Evolutionary conservation across 2,113 vertebrate genomes (phyloP).

Genomic region (Austrofundulus limnaeus): DNA sequence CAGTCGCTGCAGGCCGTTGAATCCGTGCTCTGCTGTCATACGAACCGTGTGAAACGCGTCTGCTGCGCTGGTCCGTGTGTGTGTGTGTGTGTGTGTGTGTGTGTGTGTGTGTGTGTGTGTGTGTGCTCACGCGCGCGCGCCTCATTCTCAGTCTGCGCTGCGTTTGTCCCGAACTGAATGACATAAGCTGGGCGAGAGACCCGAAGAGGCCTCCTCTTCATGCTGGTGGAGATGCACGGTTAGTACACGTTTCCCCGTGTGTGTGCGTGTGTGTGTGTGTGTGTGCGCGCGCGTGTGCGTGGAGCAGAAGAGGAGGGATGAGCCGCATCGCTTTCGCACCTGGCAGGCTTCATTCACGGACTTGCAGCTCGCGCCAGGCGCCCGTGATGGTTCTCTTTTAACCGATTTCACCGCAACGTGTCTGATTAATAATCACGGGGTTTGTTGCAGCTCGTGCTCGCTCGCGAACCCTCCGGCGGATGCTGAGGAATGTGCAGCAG

Average conservation of each 20-base stretch:
- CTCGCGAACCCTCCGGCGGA: conserved; percentile 28
- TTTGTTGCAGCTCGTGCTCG: not conserved
- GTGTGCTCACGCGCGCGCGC: conserved; percentile 15
- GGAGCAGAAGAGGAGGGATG: conserved; percentile 3
- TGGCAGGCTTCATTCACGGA: conserved; percentile 21
- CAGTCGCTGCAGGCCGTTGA: conserved; percentile 41
- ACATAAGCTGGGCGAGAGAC: conserved; percentile 51
- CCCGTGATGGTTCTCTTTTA: not conserved
- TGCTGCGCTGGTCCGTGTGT: conserved; percentile 10
- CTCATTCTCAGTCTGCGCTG: conserved; percentile 36
- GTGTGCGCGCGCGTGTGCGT: not conserved
- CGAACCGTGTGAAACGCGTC: conserved; percentile 28
- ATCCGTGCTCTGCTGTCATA: conserved; percentile 45
- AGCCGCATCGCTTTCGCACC: conserved; percentile 34
- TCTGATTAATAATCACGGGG: not conserved
- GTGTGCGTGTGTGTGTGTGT: conserved; percentile 46
- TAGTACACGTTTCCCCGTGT: conserved; percentile 45
- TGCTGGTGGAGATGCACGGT: conserved; percentile 42
- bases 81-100: too few relatives aligned
- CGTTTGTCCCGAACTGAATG: conserved; percentile 44
- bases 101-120: too few relatives aligned
- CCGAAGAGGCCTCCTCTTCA: conserved; percentile 54
- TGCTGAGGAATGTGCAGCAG: conserved; percentile 70
- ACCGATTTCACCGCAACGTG: too few relatives aligned
- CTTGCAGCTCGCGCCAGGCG: conserved; percentile 13